A percentile compares a stretch with the other conserved stretches of the same genome.
These are phyloP conservation scores for Phylloscopus trochilus DNA, from an alignment of 2,113 vertebrate genomes.

Conservation along the genomic window DNA sequence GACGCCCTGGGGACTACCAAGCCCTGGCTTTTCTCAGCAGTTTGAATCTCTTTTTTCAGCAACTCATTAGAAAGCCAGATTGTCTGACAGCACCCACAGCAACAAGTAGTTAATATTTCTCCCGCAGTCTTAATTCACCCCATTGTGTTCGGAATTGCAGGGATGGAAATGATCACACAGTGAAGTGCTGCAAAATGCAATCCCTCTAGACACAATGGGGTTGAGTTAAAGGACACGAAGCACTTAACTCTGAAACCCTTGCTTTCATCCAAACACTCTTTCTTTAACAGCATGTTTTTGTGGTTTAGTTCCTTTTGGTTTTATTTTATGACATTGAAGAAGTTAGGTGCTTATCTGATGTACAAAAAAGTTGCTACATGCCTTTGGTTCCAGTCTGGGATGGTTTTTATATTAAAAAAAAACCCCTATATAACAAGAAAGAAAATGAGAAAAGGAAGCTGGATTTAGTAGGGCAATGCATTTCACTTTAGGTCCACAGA, in stretches of 20 bases:
- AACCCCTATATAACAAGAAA: background rate
- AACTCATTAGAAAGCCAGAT: background rate
- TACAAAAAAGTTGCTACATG: background rate
- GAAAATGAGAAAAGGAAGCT: background rate
- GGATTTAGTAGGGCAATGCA: background rate
- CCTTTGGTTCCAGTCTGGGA: background rate
- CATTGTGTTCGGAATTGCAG: constrained; percentile 42
- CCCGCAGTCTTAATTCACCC: constrained; percentile 26
- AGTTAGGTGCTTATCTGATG: background rate
- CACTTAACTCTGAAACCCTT: constrained; percentile 44
- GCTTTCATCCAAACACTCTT: constrained; percentile 15
- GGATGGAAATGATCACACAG: constrained; percentile 23
- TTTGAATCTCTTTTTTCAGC: constrained; percentile 5
- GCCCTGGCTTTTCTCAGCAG: background rate
- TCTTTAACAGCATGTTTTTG: constrained; percentile 27
- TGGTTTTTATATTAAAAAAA: background rate
- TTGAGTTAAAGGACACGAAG: constrained; percentile 25
- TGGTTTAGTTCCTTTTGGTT: background rate
- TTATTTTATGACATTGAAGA: background rate
- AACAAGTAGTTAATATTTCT: constrained; percentile 44
- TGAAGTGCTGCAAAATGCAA: constrained; percentile 48
- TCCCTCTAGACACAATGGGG: constrained; percentile 44
- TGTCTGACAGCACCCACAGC: constrained; percentile 7
- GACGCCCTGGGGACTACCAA: background rate
- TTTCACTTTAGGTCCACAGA: background rate